Base-by-base conservation (phyloP, 2,888 invertebrate species). In the Axea sp. region DNA sequence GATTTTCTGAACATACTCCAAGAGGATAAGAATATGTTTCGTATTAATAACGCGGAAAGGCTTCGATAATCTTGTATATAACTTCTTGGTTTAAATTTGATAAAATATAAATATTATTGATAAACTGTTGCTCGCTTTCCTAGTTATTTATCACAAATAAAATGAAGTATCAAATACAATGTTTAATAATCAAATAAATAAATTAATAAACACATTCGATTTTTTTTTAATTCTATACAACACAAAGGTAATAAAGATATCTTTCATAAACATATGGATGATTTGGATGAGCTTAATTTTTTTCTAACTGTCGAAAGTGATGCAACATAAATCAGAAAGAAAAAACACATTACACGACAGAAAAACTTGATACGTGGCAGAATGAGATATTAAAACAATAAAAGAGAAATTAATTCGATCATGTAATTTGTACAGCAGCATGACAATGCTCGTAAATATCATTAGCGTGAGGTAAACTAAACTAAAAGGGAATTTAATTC, bases 401-500 rank as follows among this genome's bases (percentile, higher is more conserved):
- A 69, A 31, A 62, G 69, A 31, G 47, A 39, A 71, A 71, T 62
- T 62, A 71, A 71, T 72, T 59, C 72, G 72, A 73, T 73, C 59
- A 26, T 72, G 64, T 59, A 72, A 64, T 57, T 72, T 59, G 64
- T 59, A 57, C 51, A 41, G 62, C 51, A 28, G 57, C 47, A 37
- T 74, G 68, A 75, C 68, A 72, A 62, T 39, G 73, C 68, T 76
- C 78, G 76, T 81, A 80, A 81, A 80, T 81, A 80, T 79, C 76
- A 81, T 80, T 78, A 80, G 55, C 73, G 51, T 28, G 35, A 67
- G 51, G 72, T 73, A 76, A 78, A 78, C 80, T 73, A 76, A 78
- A 78, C 80, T 78, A 78, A 79, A 81, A 78, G 79, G 74, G 79
- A 80, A 83, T 84, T 84, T 81, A 82, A 83, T 85, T 81, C 80